These are phyloP conservation scores for Dendrolimus pini DNA, from an alignment of 2,888 invertebrate species.

Conservation along the genomic window DNA sequence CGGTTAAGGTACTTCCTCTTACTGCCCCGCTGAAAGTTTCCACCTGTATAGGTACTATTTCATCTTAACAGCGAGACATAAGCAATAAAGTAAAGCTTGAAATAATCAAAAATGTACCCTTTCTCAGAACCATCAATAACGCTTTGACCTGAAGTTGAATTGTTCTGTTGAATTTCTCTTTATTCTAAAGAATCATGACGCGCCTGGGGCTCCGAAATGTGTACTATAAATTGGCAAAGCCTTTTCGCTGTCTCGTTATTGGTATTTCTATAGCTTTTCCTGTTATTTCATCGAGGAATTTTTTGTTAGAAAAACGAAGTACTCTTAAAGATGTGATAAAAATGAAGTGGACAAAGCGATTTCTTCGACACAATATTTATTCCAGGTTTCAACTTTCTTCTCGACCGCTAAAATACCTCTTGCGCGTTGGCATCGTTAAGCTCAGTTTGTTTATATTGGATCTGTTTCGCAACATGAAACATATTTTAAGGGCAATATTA, in stretches of 20 bases:
- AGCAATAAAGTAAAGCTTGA: too few relatives aligned
- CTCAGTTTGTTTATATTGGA: too few relatives aligned
- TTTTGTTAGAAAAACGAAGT: background rate
- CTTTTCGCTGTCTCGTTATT: background rate
- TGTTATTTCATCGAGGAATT: background rate
- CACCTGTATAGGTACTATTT: too few relatives aligned
- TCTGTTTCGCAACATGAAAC: too few relatives aligned
- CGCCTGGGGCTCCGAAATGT: background rate
- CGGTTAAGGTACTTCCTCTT: too few relatives aligned
- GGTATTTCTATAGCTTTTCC: background rate
- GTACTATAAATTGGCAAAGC: background rate
- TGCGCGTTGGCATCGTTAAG: background rate
- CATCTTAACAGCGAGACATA: too few relatives aligned
- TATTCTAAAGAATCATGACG: background rate
- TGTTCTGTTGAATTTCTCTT: background rate
- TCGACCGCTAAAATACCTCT: background rate
- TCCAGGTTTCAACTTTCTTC: background rate
- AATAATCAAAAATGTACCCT: too few relatives aligned
- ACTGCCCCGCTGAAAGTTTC: too few relatives aligned
- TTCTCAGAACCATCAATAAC: too few relatives aligned
- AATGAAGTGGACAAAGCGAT: background rate
- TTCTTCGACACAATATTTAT: background rate
- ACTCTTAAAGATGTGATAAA: background rate
- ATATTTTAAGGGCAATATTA: too few relatives aligned
- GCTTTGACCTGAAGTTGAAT: too few relatives aligned